Evolutionary conservation across 2,113 vertebrate species (phyloP), one percentile per base, ranked within the genome.

Genomic region (Tichodroma muraria): DNA sequence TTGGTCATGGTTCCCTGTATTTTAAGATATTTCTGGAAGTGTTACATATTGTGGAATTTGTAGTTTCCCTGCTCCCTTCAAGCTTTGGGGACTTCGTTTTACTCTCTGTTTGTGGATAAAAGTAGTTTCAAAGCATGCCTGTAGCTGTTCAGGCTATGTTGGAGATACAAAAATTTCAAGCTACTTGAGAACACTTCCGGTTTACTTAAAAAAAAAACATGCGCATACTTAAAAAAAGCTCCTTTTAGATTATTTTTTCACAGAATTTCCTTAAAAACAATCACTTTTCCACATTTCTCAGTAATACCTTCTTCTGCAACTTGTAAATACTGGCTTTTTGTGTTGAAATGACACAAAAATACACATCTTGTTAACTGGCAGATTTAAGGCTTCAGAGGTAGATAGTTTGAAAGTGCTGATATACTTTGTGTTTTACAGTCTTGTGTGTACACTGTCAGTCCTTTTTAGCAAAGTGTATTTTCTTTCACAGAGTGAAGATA

Each of bases 401-500:
- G 21, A 8, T n/a, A 10, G 8, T 42, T 73, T 31, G n/a, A 54
- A 22, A 24, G 24, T 71, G 18, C 60, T 80, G 10, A 9, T 61
- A 11, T 4, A 21, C 6, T 61, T 37, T 5, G 3, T 64, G 10
- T 53, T 87, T 56, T 80, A 22, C 23, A 56, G 23, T 17, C 6
- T 61, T 75, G 6, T n/a, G n/a, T 80, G 6, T 82, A 22, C 14
- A 4, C 30, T 85, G 45, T 49, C 64, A 27, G 3, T 85, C 14
- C 35, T 37, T 44, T 83, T 80, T 33, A 78, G 24, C 56, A 86
- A 84, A 88, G 47, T 83, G 5, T 65, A 13, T 96, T 89, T 97
- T 93, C 61, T 95, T 96, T 83, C 60, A 30, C 97, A 99, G 99
- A 99, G 94, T 97, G 99, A 99, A 99, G 99, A 99, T 97, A 99